Conservation (phyloP, 2,797 vertebrate species). For the Amblyraja radiata region DNA sequence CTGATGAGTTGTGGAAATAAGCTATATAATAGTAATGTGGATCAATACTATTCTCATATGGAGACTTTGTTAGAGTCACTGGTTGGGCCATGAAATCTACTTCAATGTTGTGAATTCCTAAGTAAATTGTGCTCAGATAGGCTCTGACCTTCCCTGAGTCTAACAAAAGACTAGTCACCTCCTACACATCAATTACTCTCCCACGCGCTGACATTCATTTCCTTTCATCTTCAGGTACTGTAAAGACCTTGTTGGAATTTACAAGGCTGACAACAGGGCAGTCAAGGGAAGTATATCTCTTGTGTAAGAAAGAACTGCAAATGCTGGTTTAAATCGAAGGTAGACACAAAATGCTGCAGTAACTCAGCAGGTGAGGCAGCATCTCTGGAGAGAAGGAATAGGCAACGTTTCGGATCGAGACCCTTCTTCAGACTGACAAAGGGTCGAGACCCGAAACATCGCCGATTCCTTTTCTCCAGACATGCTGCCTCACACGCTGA, state of each 20-base stretch:
- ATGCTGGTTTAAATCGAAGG: too few relatives aligned
- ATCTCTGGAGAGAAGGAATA: too few relatives aligned
- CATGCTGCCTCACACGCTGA: too few relatives aligned
- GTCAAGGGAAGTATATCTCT: background rate
- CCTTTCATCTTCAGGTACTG: background rate
- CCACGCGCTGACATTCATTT: background rate
- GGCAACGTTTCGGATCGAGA: too few relatives aligned
- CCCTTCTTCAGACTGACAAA: too few relatives aligned
- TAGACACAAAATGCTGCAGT: too few relatives aligned
- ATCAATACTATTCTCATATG: background rate
- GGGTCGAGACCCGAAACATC: too few relatives aligned
- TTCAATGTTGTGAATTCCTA: slow-evolving; percentile 9
- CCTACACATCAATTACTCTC: background rate
- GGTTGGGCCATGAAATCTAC: background rate
- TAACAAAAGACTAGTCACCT: background rate
- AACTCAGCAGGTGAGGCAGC: too few relatives aligned
- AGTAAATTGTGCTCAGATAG: background rate
- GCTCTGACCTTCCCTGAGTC: background rate
- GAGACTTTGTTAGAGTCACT: background rate
- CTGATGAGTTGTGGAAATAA: background rate
- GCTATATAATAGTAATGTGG: background rate
- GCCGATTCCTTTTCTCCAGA: too few relatives aligned
- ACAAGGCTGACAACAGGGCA: background rate
- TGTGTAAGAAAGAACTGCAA: too few relatives aligned
- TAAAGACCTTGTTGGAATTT: background rate